Conservation (phyloP, 1,140 invertebrate species). For the Drosophila fuyamai region DNA sequence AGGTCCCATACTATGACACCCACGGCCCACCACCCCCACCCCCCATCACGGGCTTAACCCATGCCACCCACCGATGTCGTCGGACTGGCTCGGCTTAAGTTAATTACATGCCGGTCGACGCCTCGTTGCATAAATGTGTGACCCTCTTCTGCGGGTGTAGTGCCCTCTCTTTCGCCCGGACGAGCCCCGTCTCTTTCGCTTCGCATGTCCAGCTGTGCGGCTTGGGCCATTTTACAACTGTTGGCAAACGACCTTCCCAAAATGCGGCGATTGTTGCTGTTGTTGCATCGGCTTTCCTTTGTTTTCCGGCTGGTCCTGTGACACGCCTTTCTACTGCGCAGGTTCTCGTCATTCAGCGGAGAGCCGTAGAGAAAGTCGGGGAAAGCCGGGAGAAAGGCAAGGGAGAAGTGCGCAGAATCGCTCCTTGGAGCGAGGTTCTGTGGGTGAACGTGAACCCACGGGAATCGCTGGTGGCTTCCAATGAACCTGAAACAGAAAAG, state of each 20-base stretch:
- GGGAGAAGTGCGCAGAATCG: conserved; percentile 49
- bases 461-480: conserved; percentile 55
- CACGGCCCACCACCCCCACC: background rate
- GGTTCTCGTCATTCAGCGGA: conserved; percentile 60
- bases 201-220: conserved; percentile 67
- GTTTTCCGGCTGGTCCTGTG: conserved; percentile 57
- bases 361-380: conserved; percentile 21
- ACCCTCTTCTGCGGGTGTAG: conserved; percentile 46
- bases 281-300: conserved; percentile 37
- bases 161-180: conserved; percentile 21
- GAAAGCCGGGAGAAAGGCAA: background rate
- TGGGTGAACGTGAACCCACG: conserved; percentile 41
- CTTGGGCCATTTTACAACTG: conserved; percentile 73
- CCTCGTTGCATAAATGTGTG: conserved; percentile 78
- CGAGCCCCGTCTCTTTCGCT: conserved; percentile 10
- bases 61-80: conserved; percentile 31
- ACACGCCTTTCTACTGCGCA: conserved; percentile 78
- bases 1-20: conserved; percentile 8
- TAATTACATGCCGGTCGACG: conserved; percentile 81
- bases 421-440: conserved; percentile 25
- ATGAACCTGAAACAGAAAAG: conserved; percentile 74
- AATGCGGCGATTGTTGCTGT: conserved; percentile 55
- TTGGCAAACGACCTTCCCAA: conserved; percentile 79
- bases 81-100: conserved; percentile 69
- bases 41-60: background rate